These are phyloP conservation scores for Melanostoma scalare DNA, from an alignment of 2,888 invertebrate species.

Conservation along the genomic window DNA sequence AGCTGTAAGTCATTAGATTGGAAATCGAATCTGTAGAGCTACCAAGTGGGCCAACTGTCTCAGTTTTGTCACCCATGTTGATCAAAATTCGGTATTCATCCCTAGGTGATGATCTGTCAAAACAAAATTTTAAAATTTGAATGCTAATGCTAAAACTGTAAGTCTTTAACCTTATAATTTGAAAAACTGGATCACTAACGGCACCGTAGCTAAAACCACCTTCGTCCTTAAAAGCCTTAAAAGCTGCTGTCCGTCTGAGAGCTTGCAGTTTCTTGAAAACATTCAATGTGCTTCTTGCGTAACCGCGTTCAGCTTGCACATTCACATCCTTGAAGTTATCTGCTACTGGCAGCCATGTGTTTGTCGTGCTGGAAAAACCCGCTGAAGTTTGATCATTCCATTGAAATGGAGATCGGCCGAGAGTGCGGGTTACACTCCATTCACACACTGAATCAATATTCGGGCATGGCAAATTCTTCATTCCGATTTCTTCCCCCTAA, in stretches of 20 bases:
- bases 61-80: constrained; percentile 10
- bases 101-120: constrained; percentile 74
- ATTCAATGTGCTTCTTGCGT: constrained; percentile 83
- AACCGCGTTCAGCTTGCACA: constrained; percentile 83
- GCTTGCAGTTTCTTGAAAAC: constrained; percentile 84
- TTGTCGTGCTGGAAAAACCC: constrained; percentile 84
- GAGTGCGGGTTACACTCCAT: constrained; percentile 71
- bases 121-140: neutral
- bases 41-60: constrained; percentile 40
- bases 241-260: constrained; percentile 82
- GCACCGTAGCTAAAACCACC: constrained; percentile 78
- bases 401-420: constrained; percentile 85
- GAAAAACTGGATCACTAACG: constrained; percentile 77
- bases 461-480: constrained; percentile 82
- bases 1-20: constrained; percentile 61
- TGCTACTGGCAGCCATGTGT: constrained; percentile 87
- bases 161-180: constrained; percentile 76
- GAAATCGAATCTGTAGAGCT: constrained; percentile 72
- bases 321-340: constrained; percentile 85
- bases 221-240: constrained; percentile 75
- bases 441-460: constrained; percentile 84
- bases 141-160: constrained; percentile 6
- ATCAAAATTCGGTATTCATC: constrained; percentile 78
- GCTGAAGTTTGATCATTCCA: constrained; percentile 83
- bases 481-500: constrained; percentile 88